Base-by-base conservation (phyloP, 2,797 vertebrate species). In the Vultur gryphus region DNA sequence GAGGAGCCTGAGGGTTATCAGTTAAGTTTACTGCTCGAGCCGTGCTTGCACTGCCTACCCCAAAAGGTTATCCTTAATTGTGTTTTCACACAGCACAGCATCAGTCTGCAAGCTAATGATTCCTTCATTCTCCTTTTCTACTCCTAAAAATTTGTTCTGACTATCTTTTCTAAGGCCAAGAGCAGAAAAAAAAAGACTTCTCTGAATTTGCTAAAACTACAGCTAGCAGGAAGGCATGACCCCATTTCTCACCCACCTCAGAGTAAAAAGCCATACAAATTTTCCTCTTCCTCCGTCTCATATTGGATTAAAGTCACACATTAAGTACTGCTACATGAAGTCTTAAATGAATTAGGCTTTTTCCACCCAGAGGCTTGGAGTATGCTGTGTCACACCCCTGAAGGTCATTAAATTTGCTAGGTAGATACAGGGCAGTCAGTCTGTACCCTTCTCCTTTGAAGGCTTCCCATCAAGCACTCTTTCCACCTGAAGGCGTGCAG, bases 401-500 rank as follows among this genome's bases (percentile, higher is more conserved):
- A 23, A 65, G 11, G 12, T 65, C 54, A 76, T 65, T 90, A 48
- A 18, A 80, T 84, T 89, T 82, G 3, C 62, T 49, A 19, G 29
- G 21, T 70, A 39, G 73, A 19, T 51, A 62, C 26, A 73, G 29
- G 35, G 8, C 25, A 69, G 19, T 31, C 13, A 10, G 23, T 41
- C 17, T 75, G 21, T 51, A 62, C 14, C 14, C n/a, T 57, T 52
- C 54, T 39, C 21, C 25, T 82, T 52, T 79, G 66, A 75, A 89
- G 28, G 8, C 2, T 67, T 89, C 33, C 28, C 9, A 3, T 20
- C 0, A 0, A 72, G n/a, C 72, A 6, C 7, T 54, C 41, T 79
- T 84, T 49, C 20, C 20, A 84, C 5, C 14, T 69, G n/a, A 67
- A 69, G 54, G 24, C n/a, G 72, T 41, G n/a, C 26, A 86, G 20